Percentiles rank a stretch among this genome's conserved stretches.
These are phyloP conservation scores for Valencia hispanica DNA, from an alignment of 2,797 vertebrate genomes.

Conservation along the genomic window DNA sequence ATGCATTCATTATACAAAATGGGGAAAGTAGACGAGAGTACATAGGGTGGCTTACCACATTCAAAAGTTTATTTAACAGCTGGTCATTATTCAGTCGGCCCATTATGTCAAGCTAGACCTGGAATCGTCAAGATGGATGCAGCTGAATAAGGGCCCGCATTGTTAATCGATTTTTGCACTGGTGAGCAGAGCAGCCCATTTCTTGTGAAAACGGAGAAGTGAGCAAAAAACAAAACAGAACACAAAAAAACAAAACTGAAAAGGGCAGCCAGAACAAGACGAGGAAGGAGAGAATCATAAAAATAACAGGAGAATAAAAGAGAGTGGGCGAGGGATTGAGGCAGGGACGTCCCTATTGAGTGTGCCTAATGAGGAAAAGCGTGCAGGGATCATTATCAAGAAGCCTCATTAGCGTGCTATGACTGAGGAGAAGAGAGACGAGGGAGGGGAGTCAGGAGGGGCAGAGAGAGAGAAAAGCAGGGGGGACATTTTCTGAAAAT, in stretches of 20 bases:
- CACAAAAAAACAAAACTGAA: slow-evolving; percentile 10
- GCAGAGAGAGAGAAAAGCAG: neutral
- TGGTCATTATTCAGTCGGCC: slow-evolving; percentile 65
- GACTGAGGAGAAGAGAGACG: slow-evolving; percentile 63
- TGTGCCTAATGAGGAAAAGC: slow-evolving; percentile 81
- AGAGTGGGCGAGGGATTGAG: slow-evolving; percentile 53
- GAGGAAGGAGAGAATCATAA: slow-evolving; percentile 52
- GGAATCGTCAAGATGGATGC: slow-evolving; percentile 47
- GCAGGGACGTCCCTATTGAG: slow-evolving; percentile 75
- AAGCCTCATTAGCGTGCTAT: slow-evolving; percentile 80
- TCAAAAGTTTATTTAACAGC: slow-evolving; percentile 66
- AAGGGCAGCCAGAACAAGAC: slow-evolving; percentile 48
- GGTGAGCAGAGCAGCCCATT: slow-evolving; percentile 58
- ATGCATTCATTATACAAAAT: slow-evolving; percentile 65
- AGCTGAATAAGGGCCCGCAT: slow-evolving; percentile 53
- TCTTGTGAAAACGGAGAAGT: slow-evolving; percentile 51
- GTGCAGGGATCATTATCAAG: slow-evolving; percentile 82
- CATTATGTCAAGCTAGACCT: slow-evolving; percentile 60
- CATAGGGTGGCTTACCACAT: slow-evolving; percentile 53
- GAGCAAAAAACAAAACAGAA: slow-evolving; percentile 15
- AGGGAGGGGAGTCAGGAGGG: slow-evolving; percentile 22
- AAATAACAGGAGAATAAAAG: slow-evolving; percentile 69
- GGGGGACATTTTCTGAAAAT: slow-evolving; percentile 58
- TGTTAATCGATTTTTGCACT: slow-evolving; percentile 70
- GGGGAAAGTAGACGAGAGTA: slow-evolving; percentile 37